Conservation (phyloP, 2,888 invertebrate genomes). For the Watsonalla binaria region DNA sequence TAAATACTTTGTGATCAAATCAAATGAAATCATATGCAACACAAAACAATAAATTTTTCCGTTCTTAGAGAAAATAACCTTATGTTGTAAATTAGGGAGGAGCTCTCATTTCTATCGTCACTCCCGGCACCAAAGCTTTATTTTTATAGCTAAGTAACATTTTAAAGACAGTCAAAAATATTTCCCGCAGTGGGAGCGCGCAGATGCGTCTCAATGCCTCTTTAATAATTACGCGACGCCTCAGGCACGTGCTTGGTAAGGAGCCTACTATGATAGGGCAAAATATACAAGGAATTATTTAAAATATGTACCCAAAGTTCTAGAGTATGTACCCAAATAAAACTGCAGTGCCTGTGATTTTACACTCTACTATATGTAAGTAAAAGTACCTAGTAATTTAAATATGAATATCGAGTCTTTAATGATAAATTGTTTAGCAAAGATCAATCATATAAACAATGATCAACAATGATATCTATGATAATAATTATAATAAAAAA, state of each 20-base stretch:
- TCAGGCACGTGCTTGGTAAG: slow-evolving; percentile 30
- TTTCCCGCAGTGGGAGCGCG: slow-evolving; percentile 43
- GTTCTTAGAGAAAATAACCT: too few species aligned
- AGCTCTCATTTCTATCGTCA: slow-evolving; percentile 8
- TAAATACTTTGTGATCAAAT: too few species aligned
- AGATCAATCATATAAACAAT: too few species aligned
- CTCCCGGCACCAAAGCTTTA: not conserved
- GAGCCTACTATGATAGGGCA: slow-evolving; percentile 4
- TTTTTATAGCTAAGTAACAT: slow-evolving; percentile 10
- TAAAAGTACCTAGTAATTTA: not conserved
- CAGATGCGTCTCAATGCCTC: slow-evolving; percentile 64
- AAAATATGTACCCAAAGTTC: not conserved
- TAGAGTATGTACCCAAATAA: not conserved
- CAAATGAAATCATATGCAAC: too few species aligned
- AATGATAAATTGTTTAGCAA: too few species aligned
- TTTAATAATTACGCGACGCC: slow-evolving; percentile 65
- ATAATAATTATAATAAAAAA: too few species aligned
- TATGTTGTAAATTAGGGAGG: too few species aligned
- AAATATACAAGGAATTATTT: slow-evolving; percentile 5
- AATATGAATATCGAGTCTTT: too few species aligned
- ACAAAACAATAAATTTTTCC: too few species aligned
- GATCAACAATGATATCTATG: too few species aligned
- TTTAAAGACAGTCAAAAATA: slow-evolving; percentile 39
- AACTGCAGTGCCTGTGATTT: too few species aligned
- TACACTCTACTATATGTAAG: not conserved